These are phyloP conservation scores for Artibeus jamaicensis DNA, from an alignment of 2,797 vertebrate species.

Conservation along the genomic window DNA sequence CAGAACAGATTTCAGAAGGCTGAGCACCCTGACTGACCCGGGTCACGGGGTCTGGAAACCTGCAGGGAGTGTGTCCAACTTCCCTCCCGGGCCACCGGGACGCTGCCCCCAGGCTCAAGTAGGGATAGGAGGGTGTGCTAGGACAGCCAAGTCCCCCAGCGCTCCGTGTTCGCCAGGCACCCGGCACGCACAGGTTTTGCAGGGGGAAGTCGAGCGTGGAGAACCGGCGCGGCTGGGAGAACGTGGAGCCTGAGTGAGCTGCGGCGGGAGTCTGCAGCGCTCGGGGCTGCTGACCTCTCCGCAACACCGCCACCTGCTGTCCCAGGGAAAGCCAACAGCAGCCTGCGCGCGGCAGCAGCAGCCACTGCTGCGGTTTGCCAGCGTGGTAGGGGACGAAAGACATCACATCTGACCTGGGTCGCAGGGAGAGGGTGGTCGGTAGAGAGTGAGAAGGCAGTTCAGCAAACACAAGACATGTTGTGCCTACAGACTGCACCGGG, in stretches of 20 bases:
- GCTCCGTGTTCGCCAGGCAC: background rate
- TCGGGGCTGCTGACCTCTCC: background rate
- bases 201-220: background rate
- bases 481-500: no score
- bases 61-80: accelerated
- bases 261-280: accelerated
- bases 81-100: background rate
- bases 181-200: background rate
- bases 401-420: background rate
- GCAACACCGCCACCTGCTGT: constrained; percentile 27
- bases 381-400: accelerated
- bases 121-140: background rate
- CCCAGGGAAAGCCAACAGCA: background rate
- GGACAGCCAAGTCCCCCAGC: background rate
- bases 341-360: accelerated
- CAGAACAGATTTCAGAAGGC: background rate
- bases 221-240: background rate
- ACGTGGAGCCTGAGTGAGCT: background rate
- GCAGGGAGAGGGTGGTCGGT: background rate
- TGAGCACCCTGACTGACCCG: accelerated
- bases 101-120: no score
- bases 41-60: background rate
- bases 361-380: background rate
- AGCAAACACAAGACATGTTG: accelerated
- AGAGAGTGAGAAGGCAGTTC: background rate